Percentiles rank a stretch among this genome's conserved stretches.
Evolutionary conservation across 2,797 vertebrate genomes (phyloP).

Genomic region (Molossus alvarezi): DNA sequence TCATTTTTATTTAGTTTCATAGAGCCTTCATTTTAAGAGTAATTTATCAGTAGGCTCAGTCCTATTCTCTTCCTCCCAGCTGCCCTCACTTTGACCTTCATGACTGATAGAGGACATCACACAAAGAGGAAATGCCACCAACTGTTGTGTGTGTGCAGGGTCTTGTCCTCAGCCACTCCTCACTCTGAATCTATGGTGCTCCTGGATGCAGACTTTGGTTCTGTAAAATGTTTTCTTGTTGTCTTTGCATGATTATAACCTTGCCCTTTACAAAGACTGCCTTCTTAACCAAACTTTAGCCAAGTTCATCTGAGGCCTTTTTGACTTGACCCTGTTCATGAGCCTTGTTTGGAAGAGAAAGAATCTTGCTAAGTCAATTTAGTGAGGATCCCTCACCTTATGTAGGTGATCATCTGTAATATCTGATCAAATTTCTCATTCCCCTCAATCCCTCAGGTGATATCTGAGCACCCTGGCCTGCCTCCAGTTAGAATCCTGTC

Average conservation of each 20-base stretch:
- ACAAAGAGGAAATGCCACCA: background rate
- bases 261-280: background rate
- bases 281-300: background rate
- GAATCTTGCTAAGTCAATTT: background rate
- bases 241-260: background rate
- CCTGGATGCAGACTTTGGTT: background rate
- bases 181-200: background rate
- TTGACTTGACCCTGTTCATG: background rate
- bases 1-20: background rate
- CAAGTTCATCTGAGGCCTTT: background rate
- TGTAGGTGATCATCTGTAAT: background rate
- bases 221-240: background rate
- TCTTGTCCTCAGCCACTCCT: background rate
- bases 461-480: background rate
- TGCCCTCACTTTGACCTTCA: background rate
- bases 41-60: background rate
- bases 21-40: background rate
- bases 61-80: background rate
- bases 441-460: too few species aligned
- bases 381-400: background rate
- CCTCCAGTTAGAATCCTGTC: background rate
- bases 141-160: accelerated
- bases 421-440: background rate
- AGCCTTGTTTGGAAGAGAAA: background rate
- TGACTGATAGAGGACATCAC: too few species aligned